Conservation (phyloP, 2,797 vertebrate species). For the Tachyglossus aculeatus region DNA sequence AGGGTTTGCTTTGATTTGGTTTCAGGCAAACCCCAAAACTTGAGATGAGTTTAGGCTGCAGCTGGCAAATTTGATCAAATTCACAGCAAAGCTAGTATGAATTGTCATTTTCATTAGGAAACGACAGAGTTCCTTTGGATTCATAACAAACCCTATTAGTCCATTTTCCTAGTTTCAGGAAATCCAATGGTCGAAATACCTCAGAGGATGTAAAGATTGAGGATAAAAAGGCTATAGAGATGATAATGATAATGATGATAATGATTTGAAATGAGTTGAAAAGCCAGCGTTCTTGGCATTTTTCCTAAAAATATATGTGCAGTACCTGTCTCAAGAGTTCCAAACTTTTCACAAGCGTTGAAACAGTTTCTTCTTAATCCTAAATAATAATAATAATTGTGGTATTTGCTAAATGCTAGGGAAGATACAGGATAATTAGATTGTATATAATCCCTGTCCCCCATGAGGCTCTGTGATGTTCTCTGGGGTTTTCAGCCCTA, state of each 20-base stretch:
- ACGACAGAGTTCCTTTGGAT: constrained; percentile 12
- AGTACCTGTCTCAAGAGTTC: neutral
- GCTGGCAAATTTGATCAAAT: neutral
- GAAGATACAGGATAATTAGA: no score
- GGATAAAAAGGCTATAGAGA: neutral
- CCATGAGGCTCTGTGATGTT: no score
- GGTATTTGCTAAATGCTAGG: no score
- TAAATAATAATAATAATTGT: no score
- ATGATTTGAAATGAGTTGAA: neutral
- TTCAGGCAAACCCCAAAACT: neutral
- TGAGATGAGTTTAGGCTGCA: neutral
- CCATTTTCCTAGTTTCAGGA: neutral
- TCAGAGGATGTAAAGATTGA: neutral
- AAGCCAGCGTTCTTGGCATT: neutral
- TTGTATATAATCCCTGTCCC: no score
- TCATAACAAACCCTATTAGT: neutral
- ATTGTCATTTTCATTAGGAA: neutral
- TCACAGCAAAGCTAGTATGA: neutral
- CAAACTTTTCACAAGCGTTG: neutral
- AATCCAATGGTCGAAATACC: neutral
- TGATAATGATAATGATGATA: neutral
- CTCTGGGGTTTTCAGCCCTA: no score
- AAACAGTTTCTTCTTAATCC: neutral
- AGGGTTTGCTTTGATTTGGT: neutral
- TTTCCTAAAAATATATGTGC: neutral